Conservation (phyloP, 1,140 invertebrate species). For the Heliconius hermathena region DNA sequence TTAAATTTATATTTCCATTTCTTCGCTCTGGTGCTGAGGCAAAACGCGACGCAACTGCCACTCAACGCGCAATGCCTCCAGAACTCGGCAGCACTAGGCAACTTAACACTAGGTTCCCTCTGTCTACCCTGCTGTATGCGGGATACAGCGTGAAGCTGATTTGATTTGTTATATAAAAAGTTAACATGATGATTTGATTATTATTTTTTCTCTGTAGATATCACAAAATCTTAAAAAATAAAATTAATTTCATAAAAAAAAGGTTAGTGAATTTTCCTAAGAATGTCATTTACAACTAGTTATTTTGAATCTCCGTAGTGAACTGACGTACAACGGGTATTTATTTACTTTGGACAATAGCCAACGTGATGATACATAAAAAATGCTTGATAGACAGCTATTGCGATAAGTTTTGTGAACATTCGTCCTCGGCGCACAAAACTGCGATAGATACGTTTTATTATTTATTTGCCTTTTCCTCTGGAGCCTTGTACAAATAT, state of each 20-base stretch:
- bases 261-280: not conserved
- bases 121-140: too few relatives aligned
- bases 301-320: conserved; percentile 45
- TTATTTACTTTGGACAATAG: conserved; percentile 51
- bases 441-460: not conserved
- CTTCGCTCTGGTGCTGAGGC: too few relatives aligned
- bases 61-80: too few relatives aligned
- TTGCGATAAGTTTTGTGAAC: not conserved
- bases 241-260: not conserved
- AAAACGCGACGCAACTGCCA: too few relatives aligned
- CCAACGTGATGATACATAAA: conserved; percentile 48
- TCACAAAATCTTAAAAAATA: not conserved
- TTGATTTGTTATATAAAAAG: too few relatives aligned
- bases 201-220: too few relatives aligned
- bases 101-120: too few relatives aligned
- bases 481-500: not conserved
- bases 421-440: not conserved
- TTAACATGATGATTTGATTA: too few relatives aligned
- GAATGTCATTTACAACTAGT: conserved; percentile 36
- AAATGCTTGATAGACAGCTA: conserved; percentile 23
- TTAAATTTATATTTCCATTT: too few relatives aligned
- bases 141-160: too few relatives aligned
- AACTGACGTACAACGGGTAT: conserved; percentile 54
- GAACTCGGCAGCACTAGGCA: too few relatives aligned
- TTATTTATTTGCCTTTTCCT: not conserved